Conservation (phyloP, 2,888 invertebrate genomes). For the Nipponacmea schrenckii region DNA sequence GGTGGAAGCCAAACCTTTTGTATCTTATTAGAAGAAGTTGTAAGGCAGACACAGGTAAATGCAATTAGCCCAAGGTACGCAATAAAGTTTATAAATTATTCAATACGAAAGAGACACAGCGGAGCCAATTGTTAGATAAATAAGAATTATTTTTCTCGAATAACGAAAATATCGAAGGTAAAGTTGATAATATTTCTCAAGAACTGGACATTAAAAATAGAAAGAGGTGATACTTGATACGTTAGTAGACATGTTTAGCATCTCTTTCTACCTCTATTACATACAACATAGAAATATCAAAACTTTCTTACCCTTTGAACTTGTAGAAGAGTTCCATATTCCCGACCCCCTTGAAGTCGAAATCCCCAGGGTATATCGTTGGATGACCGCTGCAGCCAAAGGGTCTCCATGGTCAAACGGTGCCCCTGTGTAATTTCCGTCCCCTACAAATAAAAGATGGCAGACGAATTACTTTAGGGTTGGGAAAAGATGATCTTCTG, state of each 20-base stretch:
- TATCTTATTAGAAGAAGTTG: too few relatives aligned
- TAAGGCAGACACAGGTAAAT: too few relatives aligned
- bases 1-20: too few relatives aligned
- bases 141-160: too few relatives aligned
- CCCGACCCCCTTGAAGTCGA: conserved; percentile 65
- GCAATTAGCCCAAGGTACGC: too few relatives aligned
- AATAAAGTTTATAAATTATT: too few relatives aligned
- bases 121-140: too few relatives aligned
- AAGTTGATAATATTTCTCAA: too few relatives aligned
- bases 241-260: background rate
- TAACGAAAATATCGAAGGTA: too few relatives aligned
- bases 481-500: conserved; percentile 26
- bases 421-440: conserved; percentile 14
- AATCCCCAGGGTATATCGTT: conserved; percentile 66
- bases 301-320: conserved; percentile 62
- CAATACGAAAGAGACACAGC: too few relatives aligned
- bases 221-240: background rate
- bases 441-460: conserved; percentile 22
- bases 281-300: background rate
- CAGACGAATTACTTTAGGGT: conserved; percentile 20
- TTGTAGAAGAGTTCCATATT: conserved; percentile 59
- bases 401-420: conserved; percentile 55
- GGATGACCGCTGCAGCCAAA: conserved; percentile 63
- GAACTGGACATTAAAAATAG: too few relatives aligned
- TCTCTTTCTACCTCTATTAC: background rate